These are phyloP conservation scores for Notolabrus celidotus DNA, from an alignment of 2,797 vertebrate species.

Conservation along the genomic window DNA sequence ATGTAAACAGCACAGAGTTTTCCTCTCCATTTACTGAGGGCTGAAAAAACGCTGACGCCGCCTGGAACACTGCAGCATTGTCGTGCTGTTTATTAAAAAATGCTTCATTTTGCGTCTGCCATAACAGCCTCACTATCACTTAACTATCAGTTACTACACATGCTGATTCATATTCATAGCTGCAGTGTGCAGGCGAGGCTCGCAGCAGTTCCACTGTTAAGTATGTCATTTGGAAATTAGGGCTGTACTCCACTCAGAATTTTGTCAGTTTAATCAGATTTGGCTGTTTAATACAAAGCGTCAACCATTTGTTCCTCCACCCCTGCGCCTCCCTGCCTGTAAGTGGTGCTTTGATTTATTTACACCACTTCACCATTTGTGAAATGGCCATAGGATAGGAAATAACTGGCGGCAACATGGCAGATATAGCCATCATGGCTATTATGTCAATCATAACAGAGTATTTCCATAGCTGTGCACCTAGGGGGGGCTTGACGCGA, in stretches of 20 bases:
- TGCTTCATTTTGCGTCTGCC: neutral
- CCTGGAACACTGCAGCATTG: neutral
- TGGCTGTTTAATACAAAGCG: neutral
- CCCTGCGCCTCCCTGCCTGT: neutral
- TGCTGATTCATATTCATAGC: conserved; percentile 4
- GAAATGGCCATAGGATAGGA: neutral
- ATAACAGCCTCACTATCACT: conserved; percentile 3
- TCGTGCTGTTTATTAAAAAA: conserved; percentile 4
- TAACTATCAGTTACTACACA: conserved; percentile 18
- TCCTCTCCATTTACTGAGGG: neutral
- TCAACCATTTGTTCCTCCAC: neutral
- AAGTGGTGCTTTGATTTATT: conserved; percentile 8
- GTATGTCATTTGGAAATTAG: neutral
- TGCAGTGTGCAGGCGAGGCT: neutral
- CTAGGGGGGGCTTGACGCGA: conserved; percentile 10
- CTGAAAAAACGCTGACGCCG: neutral
- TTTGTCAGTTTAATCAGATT: neutral
- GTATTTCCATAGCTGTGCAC: conserved; percentile 15
- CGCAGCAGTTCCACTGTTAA: neutral
- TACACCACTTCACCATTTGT: neutral
- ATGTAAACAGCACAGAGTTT: neutral
- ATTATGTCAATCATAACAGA: conserved; percentile 21
- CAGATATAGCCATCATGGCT: neutral
- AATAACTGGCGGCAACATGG: conserved; percentile 12
- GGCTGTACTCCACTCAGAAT: neutral